Conservation (phyloP, 2,888 invertebrate genomes). For the Melanostoma mellinum region DNA sequence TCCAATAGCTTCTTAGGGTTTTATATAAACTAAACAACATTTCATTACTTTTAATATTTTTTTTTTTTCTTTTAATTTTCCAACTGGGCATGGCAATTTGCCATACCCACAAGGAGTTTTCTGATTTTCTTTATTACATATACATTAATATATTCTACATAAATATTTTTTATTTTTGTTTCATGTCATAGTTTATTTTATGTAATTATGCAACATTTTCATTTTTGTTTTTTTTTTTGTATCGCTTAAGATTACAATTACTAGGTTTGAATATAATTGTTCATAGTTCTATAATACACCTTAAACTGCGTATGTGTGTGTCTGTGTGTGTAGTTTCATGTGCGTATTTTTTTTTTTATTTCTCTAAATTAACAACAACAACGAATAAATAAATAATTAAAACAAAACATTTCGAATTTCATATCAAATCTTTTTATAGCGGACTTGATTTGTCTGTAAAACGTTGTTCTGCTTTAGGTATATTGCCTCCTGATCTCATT, state of each 20-base stretch:
- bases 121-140: conserved; percentile 76
- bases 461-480: neutral
- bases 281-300: conserved; percentile 70
- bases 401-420: conserved; percentile 18
- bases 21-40: conserved; percentile 71
- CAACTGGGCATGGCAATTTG: conserved; percentile 67
- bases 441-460: neutral
- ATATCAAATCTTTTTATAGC: conserved; percentile 1
- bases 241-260: conserved; percentile 57
- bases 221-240: conserved; percentile 5
- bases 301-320: conserved; percentile 57
- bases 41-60: conserved; percentile 30
- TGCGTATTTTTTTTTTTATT: conserved; percentile 54
- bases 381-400: conserved; percentile 17
- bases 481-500: conserved; percentile 13
- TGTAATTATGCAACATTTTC: conserved; percentile 68
- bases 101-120: conserved; percentile 54
- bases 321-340: conserved; percentile 55
- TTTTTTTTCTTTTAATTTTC: conserved; percentile 51
- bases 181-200: conserved; percentile 53
- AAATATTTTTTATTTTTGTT: conserved; percentile 63
- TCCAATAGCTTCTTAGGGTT: conserved; percentile 67
- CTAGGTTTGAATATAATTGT: conserved; percentile 69
- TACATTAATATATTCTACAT: conserved; percentile 75
- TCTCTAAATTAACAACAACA: conserved; percentile 49